These are phyloP conservation scores for Dicentrarchus labrax DNA, from an alignment of 2,113 vertebrate genomes.

Conservation along the genomic window DNA sequence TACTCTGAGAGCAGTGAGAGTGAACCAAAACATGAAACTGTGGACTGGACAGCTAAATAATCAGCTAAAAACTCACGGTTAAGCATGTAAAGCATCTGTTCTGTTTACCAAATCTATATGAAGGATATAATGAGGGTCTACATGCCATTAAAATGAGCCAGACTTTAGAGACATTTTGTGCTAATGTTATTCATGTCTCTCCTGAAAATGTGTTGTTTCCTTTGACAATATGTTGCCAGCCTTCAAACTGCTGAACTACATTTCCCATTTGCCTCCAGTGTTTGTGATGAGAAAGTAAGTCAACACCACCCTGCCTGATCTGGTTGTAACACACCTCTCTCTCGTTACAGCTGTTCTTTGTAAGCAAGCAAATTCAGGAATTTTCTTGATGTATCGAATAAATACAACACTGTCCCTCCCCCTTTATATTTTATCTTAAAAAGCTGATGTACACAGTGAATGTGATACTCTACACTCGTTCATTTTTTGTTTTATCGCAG, in stretches of 20 bases:
- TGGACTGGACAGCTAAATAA: too few species aligned
- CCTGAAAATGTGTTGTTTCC: constrained; percentile 9
- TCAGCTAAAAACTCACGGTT: too few species aligned
- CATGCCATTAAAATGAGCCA: too few species aligned
- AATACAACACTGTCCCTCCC: neutral
- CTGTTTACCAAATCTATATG: neutral
- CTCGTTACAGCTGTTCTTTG: constrained; percentile 65
- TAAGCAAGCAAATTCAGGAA: constrained; percentile 33
- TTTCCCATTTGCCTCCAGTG: constrained; percentile 28
- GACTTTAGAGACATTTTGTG: neutral
- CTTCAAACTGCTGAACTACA: constrained; percentile 9
- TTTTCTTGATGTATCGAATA: constrained; percentile 17
- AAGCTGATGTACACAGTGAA: neutral
- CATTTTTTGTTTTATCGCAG: neutral
- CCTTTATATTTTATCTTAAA: neutral
- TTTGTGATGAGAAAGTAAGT: constrained; percentile 66
- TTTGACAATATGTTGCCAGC: constrained; percentile 1
- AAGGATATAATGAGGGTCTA: neutral
- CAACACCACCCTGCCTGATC: constrained; percentile 67
- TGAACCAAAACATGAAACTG: too few species aligned
- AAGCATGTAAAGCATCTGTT: neutral
- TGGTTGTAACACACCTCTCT: constrained; percentile 69
- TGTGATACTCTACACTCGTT: neutral
- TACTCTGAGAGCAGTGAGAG: too few species aligned
- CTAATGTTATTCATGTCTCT: neutral